Evolutionary conservation across 53 echinoderm and acorn worm genomes (phyloP).

Genomic region (Crossaster papposus): DNA sequence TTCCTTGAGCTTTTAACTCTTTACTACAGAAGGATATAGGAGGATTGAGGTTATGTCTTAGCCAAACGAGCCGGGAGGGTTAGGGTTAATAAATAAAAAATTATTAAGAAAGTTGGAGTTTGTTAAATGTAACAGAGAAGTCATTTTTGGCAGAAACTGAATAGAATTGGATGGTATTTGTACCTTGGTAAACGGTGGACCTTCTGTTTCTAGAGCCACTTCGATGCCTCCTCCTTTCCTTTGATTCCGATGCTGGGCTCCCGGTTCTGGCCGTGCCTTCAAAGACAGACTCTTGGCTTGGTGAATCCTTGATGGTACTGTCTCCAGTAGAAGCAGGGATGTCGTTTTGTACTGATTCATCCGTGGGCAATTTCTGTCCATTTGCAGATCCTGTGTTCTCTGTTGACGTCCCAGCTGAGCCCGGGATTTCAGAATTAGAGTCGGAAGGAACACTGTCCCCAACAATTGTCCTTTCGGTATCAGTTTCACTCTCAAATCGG

Average conservation of each 20-base stretch:
- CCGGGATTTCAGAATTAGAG: constrained; percentile 21
- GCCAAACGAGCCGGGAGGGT: too few relatives aligned
- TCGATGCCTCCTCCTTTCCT: constrained; percentile 63
- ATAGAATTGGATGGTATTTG: not conserved
- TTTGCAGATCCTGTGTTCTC: not conserved
- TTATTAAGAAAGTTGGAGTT: too few relatives aligned
- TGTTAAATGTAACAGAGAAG: not conserved
- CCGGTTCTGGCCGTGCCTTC: constrained; percentile 2
- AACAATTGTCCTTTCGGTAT: not conserved
- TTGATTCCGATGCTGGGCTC: constrained; percentile 22
- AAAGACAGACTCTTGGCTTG: not conserved
- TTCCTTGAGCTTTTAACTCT: too few relatives aligned
- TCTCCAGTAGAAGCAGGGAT: not conserved
- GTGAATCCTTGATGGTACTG: not conserved
- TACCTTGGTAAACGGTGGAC: constrained; percentile 57
- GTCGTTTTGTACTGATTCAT: not conserved
- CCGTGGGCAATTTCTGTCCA: not conserved
- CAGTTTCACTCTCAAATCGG: constrained; percentile 5
- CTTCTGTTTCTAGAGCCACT: constrained; percentile 65
- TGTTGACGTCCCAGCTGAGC: not conserved
- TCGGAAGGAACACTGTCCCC: not conserved
- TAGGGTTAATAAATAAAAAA: too few relatives aligned
- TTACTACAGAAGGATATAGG: too few relatives aligned
- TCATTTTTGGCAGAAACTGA: too few relatives aligned
- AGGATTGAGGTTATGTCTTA: too few relatives aligned